These are phyloP conservation scores for Notothenia rossii DNA, from an alignment of 2,113 vertebrate species.

Conservation along the genomic window DNA sequence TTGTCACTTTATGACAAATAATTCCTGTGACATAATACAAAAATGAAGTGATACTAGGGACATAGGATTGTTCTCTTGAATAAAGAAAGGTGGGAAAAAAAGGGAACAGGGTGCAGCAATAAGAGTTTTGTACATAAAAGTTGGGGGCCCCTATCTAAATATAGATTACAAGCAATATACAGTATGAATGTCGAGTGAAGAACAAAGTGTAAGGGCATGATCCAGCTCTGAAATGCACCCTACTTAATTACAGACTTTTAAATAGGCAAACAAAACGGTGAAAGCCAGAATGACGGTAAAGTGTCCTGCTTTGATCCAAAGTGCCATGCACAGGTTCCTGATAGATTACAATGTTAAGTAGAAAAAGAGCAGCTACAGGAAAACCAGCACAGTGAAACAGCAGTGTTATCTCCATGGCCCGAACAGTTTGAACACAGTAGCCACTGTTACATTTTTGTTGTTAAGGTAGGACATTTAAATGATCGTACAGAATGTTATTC, in stretches of 20 bases:
- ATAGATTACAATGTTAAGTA: constrained; percentile 42
- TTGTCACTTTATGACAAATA: background rate
- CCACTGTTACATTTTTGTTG: background rate
- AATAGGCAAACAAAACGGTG: constrained; percentile 37
- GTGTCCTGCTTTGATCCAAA: constrained; percentile 59
- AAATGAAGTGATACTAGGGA: background rate
- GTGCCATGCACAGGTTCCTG: constrained; percentile 65
- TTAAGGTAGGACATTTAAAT: background rate
- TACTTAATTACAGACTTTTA: constrained; percentile 40
- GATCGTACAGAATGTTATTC: too few relatives aligned
- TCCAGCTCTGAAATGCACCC: constrained; percentile 19
- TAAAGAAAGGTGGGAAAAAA: constrained; percentile 7
- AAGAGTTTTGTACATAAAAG: constrained; percentile 3
- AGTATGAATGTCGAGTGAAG: background rate
- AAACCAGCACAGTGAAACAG: constrained; percentile 33
- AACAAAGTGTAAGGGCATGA: background rate
- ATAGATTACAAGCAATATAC: background rate
- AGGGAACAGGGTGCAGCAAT: background rate
- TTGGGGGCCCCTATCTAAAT: constrained; percentile 1
- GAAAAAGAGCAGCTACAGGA: constrained; percentile 72
- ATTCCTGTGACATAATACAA: background rate
- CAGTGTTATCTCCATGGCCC: constrained; percentile 14
- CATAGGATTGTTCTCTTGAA: background rate
- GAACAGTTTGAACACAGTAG: background rate
- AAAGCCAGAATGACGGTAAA: constrained; percentile 34